Percentiles rank a stretch among this genome's conserved stretches.
Evolutionary conservation across 2,888 invertebrate genomes (phyloP).

Genomic region (Penaeus monodon): DNA sequence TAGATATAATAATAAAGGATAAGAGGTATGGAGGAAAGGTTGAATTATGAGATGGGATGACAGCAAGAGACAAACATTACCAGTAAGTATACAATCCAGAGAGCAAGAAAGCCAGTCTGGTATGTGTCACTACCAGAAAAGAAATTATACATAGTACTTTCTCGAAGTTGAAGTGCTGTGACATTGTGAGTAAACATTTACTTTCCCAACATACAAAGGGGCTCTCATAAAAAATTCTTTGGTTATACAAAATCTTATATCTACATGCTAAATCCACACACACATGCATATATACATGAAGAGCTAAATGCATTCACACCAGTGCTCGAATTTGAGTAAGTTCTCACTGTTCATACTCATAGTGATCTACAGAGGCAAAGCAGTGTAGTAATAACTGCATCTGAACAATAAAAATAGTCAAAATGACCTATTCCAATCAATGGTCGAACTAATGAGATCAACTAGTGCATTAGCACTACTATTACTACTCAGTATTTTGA

Average conservation of each 20-base stretch:
- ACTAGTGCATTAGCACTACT: too few species aligned
- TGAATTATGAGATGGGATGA: too few species aligned
- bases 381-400: too few species aligned
- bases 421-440: too few species aligned
- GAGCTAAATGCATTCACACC: background rate
- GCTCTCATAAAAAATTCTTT: slow-evolving; percentile 1
- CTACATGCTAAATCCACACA: background rate
- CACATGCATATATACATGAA: background rate
- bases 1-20: too few species aligned
- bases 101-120: background rate
- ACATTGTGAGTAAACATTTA: background rate
- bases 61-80: too few species aligned
- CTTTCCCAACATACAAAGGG: background rate
- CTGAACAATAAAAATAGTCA: too few species aligned
- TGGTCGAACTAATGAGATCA: too few species aligned
- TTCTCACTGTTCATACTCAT: background rate
- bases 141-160: background rate
- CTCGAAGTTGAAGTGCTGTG: background rate
- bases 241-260: background rate
- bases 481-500: too few species aligned
- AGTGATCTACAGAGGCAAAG: too few species aligned
- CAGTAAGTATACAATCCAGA: background rate
- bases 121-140: background rate
- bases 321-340: background rate
- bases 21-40: too few species aligned